These are phyloP conservation scores for Gavialis gangeticus DNA, from an alignment of 2,113 vertebrate genomes.

Conservation along the genomic window DNA sequence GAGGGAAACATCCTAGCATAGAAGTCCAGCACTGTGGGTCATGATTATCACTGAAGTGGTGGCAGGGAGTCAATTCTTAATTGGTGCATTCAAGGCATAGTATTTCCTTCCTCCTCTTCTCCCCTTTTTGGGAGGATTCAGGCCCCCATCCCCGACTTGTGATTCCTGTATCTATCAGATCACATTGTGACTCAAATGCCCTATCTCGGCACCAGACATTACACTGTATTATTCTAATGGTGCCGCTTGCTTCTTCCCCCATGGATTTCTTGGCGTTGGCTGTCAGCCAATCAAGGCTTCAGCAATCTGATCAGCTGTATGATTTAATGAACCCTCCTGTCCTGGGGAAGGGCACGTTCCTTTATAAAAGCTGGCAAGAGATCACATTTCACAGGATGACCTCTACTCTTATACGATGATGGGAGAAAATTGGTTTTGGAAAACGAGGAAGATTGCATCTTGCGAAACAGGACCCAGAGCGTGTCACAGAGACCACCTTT, in stretches of 20 bases:
- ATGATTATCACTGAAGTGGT: neutral
- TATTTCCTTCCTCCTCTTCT: constrained; percentile 31
- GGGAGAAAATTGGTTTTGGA: constrained; percentile 81
- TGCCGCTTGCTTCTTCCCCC: constrained; percentile 43
- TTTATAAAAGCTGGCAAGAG: constrained; percentile 72
- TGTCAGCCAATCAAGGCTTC: constrained; percentile 58
- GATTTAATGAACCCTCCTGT: constrained; percentile 76
- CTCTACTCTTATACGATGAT: constrained; percentile 77
- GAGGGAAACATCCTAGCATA: neutral
- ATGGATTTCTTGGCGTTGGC: constrained; percentile 61
- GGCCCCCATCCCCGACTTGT: neutral
- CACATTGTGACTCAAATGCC: constrained; percentile 40
- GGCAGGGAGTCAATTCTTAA: neutral
- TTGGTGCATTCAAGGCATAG: constrained; percentile 19
- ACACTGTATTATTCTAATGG: constrained; percentile 27
- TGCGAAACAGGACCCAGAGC: constrained; percentile 66
- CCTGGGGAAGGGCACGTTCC: constrained; percentile 60
- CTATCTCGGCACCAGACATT: neutral
- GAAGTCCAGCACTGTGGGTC: neutral
- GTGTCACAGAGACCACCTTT: constrained; percentile 70
- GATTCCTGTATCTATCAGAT: neutral
- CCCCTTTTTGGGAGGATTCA: neutral
- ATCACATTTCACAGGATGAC: constrained; percentile 74
- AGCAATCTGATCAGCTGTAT: constrained; percentile 68
- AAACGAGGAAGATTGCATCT: constrained; percentile 76